These are phyloP conservation scores for Diachasma alloeum DNA, from an alignment of 1,140 invertebrate genomes.

Conservation along the genomic window DNA sequence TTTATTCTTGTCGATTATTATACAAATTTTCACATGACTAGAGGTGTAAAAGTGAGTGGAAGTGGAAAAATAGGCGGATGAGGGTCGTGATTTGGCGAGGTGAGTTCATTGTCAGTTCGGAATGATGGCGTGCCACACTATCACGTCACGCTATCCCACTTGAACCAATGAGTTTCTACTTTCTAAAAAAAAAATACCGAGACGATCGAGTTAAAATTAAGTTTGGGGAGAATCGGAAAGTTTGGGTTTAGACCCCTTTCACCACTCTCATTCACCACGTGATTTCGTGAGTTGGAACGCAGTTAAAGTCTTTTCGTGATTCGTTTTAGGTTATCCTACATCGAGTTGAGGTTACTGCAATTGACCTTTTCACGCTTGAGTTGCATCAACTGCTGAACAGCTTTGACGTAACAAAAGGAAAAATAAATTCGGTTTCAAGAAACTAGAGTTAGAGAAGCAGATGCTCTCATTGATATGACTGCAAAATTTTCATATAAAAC, in stretches of 20 bases:
- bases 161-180: background rate
- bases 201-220: constrained; percentile 4
- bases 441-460: too few species aligned
- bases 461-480: too few species aligned
- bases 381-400: background rate
- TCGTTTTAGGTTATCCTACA: background rate
- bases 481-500: too few species aligned
- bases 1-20: too few species aligned
- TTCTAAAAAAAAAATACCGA: background rate
- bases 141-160: background rate
- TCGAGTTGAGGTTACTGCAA: background rate
- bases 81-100: background rate
- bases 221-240: background rate
- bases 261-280: background rate
- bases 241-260: background rate
- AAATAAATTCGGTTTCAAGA: too few species aligned
- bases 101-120: background rate
- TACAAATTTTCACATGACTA: too few species aligned
- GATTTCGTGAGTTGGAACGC: background rate
- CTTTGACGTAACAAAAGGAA: too few species aligned
- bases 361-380: constrained; percentile 3
- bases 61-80: too few species aligned
- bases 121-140: background rate
- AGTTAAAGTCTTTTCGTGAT: constrained; percentile 6
- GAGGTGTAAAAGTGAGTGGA: too few species aligned